Evolutionary conservation across 1,140 invertebrate genomes (phyloP).

Genomic region (Mya arenaria): DNA sequence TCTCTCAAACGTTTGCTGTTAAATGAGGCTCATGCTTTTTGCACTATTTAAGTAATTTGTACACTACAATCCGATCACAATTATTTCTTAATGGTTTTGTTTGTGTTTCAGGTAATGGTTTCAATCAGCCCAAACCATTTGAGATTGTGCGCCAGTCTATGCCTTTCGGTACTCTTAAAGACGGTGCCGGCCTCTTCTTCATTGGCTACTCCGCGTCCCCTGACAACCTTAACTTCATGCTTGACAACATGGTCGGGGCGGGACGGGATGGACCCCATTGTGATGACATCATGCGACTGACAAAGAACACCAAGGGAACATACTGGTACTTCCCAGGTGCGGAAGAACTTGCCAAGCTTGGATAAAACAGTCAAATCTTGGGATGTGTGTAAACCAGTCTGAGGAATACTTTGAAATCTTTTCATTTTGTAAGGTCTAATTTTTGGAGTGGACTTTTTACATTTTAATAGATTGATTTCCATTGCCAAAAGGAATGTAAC

Average conservation of each 20-base stretch:
- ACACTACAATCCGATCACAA: too few relatives aligned
- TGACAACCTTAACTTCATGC: slow-evolving; percentile 74
- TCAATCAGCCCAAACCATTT: slow-evolving; percentile 70
- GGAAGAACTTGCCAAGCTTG: slow-evolving; percentile 72
- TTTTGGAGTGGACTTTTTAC: background rate
- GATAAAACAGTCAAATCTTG: slow-evolving; percentile 50
- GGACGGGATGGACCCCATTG: slow-evolving; percentile 65
- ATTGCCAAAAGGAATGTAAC: too few relatives aligned
- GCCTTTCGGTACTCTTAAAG: slow-evolving; percentile 73
- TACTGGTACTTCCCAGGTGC: slow-evolving; percentile 80
- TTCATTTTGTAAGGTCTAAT: background rate
- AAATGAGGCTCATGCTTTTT: too few relatives aligned
- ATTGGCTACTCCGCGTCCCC: slow-evolving; percentile 75
- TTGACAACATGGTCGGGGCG: slow-evolving; percentile 77
- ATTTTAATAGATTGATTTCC: too few relatives aligned
- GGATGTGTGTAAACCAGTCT: background rate
- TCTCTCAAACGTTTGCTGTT: too few relatives aligned
- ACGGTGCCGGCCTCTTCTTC: slow-evolving; percentile 75
- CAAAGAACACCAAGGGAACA: slow-evolving; percentile 75
- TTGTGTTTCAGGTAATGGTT: slow-evolving; percentile 67
- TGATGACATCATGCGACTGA: slow-evolving; percentile 78
- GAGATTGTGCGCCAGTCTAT: slow-evolving; percentile 76
- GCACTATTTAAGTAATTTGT: too few relatives aligned
- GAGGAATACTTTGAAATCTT: background rate
- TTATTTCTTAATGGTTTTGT: too few relatives aligned